Evolutionary conservation across 2,113 vertebrate species (phyloP), one percentile per base, ranked within the genome.

Genomic region (Corythaixoides concolor): DNA sequence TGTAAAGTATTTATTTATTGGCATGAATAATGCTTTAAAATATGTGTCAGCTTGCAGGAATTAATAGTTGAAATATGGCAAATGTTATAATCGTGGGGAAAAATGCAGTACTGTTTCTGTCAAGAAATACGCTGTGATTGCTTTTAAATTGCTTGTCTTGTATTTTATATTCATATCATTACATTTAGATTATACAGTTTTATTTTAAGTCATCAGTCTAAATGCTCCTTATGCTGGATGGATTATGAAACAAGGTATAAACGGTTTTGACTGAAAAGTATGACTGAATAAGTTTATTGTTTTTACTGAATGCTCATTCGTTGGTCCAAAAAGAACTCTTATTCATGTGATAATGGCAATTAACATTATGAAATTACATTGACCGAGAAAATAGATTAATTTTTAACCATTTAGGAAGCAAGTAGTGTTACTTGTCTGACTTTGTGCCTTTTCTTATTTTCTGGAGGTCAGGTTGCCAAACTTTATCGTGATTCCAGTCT

Each of bases 381-480:
- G 22, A 81, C 7, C 7, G 4, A 32, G 26, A 43, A 90, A 76
- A 50, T 39, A n/a, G 24, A n/a, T 62, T 91, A 16, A 64, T 70
- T 70, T 88, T 91, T 88, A 85, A n/a, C 24, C 9, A 11, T 72
- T 70, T 85, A 37, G 85, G 62, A 89, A 74, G 33, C 4, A 66
- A 30, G 19, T 39, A 63, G 20, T 97, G 78, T 96, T 98, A 98
- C 98, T 99, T 99, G 99, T 99, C 99, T 99, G 99, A 99, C 99
- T 99, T 99, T 99, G 98, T 99, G 98, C 98, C 98, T 99, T 99
- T 99, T 99, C 98, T 99, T 99, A 98, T 99, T 99, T 99, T 99
- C 98, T 99, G 99, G 99, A 99, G 99, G 99, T 99, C 99, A 99
- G 99, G 99, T 99, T 99, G 99, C 99, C 99, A 99, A 99, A 99